phyloP scores from a whole-genome alignment of 2,888 invertebrate genomes.

The Baronia brevicornis region DNA sequence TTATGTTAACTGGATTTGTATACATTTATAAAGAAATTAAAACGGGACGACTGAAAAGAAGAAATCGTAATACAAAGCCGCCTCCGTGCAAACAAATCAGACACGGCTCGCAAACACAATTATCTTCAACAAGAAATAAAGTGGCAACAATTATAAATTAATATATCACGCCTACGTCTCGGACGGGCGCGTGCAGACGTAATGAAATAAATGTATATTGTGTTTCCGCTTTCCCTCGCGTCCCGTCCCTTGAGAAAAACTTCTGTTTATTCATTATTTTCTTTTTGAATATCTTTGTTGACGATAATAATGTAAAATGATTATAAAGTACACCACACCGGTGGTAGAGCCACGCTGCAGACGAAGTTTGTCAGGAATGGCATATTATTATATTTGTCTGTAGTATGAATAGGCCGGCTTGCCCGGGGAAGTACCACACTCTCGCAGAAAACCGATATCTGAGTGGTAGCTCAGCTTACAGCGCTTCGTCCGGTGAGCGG shows the following conservation, averaged over 20 bases:
- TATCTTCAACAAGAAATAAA: conserved; percentile 27
- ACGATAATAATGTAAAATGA: too few species aligned
- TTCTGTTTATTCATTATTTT: conserved; percentile 9
- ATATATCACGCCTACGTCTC: conserved; percentile 24
- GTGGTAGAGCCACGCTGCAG: too few species aligned
- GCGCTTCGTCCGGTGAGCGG: too few species aligned
- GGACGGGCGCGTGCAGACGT: conserved; percentile 3
- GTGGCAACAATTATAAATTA: conserved; percentile 28
- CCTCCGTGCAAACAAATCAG: conserved; percentile 25
- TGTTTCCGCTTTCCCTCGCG: conserved; percentile 5
- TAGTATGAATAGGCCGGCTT: too few species aligned
- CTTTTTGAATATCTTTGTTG: neutral
- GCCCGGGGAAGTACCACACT: too few species aligned
- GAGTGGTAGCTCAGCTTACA: too few species aligned
- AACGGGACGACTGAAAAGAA: conserved; percentile 21
- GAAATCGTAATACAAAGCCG: conserved; percentile 26
- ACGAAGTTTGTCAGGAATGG: too few species aligned
- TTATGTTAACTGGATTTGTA: neutral
- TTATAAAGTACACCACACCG: too few species aligned
- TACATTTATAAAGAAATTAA: conserved; percentile 13
- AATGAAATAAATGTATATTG: conserved; percentile 9
- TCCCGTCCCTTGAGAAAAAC: neutral
- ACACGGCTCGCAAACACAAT: conserved; percentile 24
- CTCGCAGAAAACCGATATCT: too few species aligned
- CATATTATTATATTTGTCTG: too few species aligned